A percentile compares a stretch with the other conserved stretches of the same genome.
These are phyloP conservation scores for Dicranocentrus wangi DNA, from an alignment of 2,888 invertebrate genomes.

Conservation along the genomic window DNA sequence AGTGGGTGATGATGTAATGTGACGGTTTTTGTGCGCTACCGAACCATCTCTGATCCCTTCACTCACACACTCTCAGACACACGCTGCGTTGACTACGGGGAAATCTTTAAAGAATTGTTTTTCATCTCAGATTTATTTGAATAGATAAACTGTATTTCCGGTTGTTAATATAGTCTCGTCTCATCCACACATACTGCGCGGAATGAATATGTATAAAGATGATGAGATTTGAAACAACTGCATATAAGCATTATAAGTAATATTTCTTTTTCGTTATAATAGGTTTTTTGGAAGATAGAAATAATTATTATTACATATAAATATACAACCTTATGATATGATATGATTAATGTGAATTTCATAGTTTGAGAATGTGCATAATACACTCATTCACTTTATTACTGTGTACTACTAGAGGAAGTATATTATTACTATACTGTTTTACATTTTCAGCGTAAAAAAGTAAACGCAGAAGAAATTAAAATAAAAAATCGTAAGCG, in stretches of 20 bases:
- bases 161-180: conserved; percentile 61
- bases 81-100: conserved; percentile 60
- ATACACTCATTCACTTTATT: conserved; percentile 66
- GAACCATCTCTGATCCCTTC: conserved; percentile 62
- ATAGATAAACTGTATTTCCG: conserved; percentile 46
- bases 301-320: conserved; percentile 58
- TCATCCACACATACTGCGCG: conserved; percentile 57
- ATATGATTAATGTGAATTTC: conserved; percentile 52
- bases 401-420: conserved; percentile 60
- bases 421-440: conserved; percentile 64
- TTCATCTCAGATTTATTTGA: conserved; percentile 49
- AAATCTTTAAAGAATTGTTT: conserved; percentile 39
- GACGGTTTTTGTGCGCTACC: conserved; percentile 56
- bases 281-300: conserved; percentile 61
- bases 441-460: conserved; percentile 68
- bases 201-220: conserved; percentile 51
- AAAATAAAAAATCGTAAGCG: conserved; percentile 62
- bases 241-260: conserved; percentile 46
- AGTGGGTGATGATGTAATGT: conserved; percentile 31
- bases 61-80: conserved; percentile 61
- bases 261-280: conserved; percentile 57
- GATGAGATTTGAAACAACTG: conserved; percentile 65
- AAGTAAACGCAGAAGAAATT: conserved; percentile 62
- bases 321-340: conserved; percentile 57
- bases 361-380: conserved; percentile 63